phyloP scores from a whole-genome alignment of 1,140 invertebrate species.

The Laupala kohalensis region DNA sequence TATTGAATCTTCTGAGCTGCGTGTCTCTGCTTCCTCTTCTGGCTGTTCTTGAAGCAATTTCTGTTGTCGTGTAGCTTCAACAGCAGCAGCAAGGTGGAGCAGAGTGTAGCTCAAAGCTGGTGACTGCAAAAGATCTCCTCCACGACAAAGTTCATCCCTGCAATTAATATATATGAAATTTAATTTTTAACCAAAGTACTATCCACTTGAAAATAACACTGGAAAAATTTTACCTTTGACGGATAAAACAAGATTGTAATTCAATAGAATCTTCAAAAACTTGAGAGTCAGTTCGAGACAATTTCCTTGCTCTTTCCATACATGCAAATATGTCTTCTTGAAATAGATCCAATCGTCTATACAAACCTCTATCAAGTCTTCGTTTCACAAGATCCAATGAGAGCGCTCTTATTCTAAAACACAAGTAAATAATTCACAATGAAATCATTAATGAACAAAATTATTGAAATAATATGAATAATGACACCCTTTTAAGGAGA shows the following conservation, averaged over 20 bases:
- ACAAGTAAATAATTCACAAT: background rate
- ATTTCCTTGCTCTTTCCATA: constrained; percentile 73
- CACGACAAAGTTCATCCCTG: constrained; percentile 53
- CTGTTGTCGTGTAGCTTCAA: constrained; percentile 61
- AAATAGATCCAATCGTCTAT: constrained; percentile 84
- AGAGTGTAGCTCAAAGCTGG: constrained; percentile 73
- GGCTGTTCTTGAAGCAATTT: constrained; percentile 56
- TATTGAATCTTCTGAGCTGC: constrained; percentile 16
- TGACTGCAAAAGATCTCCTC: constrained; percentile 68
- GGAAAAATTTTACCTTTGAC: constrained; percentile 36
- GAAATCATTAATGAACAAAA: too few relatives aligned
- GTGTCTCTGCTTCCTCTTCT: constrained; percentile 25
- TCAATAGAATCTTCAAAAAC: constrained; percentile 91
- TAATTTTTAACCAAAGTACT: background rate
- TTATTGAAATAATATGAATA: too few relatives aligned
- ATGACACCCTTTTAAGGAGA: too few relatives aligned
- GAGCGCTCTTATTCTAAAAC: constrained; percentile 41
- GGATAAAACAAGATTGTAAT: constrained; percentile 83
- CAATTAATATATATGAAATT: background rate
- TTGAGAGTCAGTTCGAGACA: constrained; percentile 83
- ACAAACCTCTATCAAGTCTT: constrained; percentile 71
- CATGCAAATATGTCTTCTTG: constrained; percentile 94
- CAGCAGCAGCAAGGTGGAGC: constrained; percentile 52
- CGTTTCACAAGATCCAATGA: constrained; percentile 77
- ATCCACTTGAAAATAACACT: background rate